These are phyloP conservation scores for Drosophila birchii DNA, from an alignment of 2,888 invertebrate genomes.

Conservation along the genomic window DNA sequence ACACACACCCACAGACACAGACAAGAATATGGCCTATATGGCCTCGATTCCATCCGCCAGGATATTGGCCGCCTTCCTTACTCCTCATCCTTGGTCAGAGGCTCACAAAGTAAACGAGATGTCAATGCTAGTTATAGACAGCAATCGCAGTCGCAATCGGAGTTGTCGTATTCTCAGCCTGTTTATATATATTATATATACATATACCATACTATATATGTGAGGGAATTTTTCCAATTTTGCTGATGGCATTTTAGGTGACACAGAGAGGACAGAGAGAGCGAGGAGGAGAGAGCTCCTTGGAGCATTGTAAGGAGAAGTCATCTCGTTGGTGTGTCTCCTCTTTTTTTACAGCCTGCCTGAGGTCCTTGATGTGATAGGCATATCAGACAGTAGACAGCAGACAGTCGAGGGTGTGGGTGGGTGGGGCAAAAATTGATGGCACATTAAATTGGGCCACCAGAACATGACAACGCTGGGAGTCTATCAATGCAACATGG, in stretches of 20 bases:
- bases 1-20: background rate
- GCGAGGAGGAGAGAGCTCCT: conserved; percentile 13
- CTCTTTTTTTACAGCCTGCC: conserved; percentile 58
- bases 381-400: conserved; percentile 31
- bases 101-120: conserved; percentile 41
- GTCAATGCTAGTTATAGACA: conserved; percentile 62
- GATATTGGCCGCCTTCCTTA: conserved; percentile 26
- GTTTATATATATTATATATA: conserved; percentile 51
- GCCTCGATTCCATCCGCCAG: conserved; percentile 55
- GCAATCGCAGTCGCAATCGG: conserved; percentile 41
- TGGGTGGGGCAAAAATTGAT: conserved; percentile 65
- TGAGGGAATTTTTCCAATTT: conserved; percentile 66
- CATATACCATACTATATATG: background rate
- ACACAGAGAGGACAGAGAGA: conserved; percentile 26
- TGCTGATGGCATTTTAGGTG: conserved; percentile 75
- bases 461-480: conserved; percentile 52
- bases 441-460: conserved; percentile 74
- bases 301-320: conserved; percentile 34
- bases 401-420: conserved; percentile 19
- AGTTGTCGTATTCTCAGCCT: conserved; percentile 34
- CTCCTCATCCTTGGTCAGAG: conserved; percentile 31
- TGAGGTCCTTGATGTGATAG: conserved; percentile 45
- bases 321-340: conserved; percentile 32
- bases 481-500: conserved; percentile 63
- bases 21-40: conserved; percentile 43